A percentile compares a stretch with the other conserved stretches of the same genome.
These are phyloP conservation scores for Artemisiospiza belli DNA, from an alignment of 2,113 vertebrate genomes.

Conservation along the genomic window DNA sequence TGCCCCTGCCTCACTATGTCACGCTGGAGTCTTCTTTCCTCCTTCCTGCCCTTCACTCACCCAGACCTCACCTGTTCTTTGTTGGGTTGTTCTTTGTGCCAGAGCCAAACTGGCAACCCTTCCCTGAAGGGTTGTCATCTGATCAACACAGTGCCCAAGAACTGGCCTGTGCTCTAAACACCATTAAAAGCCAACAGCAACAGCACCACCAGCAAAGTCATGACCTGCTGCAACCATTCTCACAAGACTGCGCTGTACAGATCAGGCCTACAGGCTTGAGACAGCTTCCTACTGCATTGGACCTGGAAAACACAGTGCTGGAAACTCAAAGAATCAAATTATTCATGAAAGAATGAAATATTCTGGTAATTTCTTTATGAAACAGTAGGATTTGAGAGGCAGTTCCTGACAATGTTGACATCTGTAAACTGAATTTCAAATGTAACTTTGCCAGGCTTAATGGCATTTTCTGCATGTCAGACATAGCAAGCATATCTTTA, in stretches of 20 bases:
- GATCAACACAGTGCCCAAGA: background rate
- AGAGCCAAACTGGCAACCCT: background rate
- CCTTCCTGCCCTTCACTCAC: background rate
- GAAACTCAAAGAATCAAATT: background rate
- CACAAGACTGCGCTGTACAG: accelerated
- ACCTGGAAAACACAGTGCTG: background rate
- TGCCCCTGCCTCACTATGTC: background rate
- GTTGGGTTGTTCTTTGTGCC: background rate
- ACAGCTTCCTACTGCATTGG: background rate
- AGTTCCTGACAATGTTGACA: background rate
- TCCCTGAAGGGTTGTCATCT: accelerated
- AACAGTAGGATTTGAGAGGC: background rate
- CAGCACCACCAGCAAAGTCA: background rate
- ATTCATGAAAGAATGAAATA: background rate
- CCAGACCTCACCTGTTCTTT: background rate
- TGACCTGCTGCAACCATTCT: accelerated
- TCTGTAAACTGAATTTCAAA: background rate
- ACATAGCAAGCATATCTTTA: background rate
- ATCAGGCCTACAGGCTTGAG: background rate
- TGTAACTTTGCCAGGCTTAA: background rate
- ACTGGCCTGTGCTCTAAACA: background rate
- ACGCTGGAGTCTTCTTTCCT: background rate
- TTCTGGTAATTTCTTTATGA: background rate
- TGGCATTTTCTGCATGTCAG: background rate
- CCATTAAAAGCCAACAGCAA: background rate